These are phyloP conservation scores for Calliopsis andreniformis DNA, from an alignment of 1,140 invertebrate genomes.

Conservation along the genomic window DNA sequence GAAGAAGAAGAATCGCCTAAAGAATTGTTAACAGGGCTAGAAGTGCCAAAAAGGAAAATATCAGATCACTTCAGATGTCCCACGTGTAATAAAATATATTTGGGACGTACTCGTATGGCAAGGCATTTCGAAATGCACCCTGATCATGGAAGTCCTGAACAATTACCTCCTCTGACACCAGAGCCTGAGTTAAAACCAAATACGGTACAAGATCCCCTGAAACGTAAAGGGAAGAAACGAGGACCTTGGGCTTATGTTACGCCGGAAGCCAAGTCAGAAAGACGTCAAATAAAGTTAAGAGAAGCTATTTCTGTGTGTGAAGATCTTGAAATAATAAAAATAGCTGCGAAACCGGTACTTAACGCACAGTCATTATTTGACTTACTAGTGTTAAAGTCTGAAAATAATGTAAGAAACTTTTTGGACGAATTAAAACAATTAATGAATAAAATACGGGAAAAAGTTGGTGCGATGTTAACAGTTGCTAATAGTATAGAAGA, in stretches of 20 bases:
- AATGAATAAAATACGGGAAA: conserved; percentile 69
- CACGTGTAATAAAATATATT: conserved; percentile 83
- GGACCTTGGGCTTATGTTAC: conserved; percentile 79
- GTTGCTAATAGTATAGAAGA: conserved; percentile 54
- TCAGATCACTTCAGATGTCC: conserved; percentile 83
- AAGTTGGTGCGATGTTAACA: conserved; percentile 65
- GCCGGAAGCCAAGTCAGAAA: conserved; percentile 78
- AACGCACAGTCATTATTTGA: conserved; percentile 75
- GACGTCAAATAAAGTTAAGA: conserved; percentile 80
- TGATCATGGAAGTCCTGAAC: conserved; percentile 82
- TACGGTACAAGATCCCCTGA: conserved; percentile 71
- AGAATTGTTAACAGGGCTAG: conserved; percentile 75
- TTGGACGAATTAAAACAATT: conserved; percentile 72
- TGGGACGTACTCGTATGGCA: conserved; percentile 82
- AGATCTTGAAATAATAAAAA: conserved; percentile 75
- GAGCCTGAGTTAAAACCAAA: conserved; percentile 71
- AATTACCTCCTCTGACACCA: conserved; percentile 74
- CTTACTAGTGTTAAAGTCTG: conserved; percentile 75
- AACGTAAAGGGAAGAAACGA: conserved; percentile 77
- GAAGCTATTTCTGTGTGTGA: conserved; percentile 80
- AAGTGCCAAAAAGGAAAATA: conserved; percentile 81
- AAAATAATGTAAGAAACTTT: conserved; percentile 72
- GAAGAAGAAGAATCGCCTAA: conserved; percentile 73
- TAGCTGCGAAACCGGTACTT: conserved; percentile 77
- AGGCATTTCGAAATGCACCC: conserved; percentile 85